Conservation (phyloP, 2,113 vertebrate species). For the Bagarius yarrelli region DNA sequence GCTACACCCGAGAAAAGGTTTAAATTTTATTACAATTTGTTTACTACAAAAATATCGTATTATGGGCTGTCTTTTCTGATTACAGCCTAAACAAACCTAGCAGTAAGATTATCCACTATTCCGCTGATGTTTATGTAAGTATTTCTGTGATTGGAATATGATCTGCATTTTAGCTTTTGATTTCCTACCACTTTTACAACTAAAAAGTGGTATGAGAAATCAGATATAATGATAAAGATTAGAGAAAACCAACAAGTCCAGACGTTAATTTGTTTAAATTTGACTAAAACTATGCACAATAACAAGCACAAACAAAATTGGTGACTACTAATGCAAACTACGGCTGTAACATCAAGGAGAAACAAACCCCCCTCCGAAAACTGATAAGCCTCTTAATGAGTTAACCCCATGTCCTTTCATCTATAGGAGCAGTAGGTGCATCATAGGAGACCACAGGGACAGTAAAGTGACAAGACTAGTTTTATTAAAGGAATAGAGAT, state of each 20-base stretch:
- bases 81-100: neutral
- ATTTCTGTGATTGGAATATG: neutral
- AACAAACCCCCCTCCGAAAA: slow-evolving; percentile 7
- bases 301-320: neutral
- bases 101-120: neutral
- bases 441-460: slow-evolving; percentile 44
- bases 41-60: neutral
- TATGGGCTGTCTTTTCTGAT: neutral
- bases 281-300: neutral
- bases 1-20: too few species aligned
- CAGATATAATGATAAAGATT: neutral
- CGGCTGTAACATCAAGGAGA: slow-evolving; percentile 3
- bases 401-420: slow-evolving; percentile 38
- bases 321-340: neutral
- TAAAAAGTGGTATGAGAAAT: neutral
- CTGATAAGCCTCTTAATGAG: slow-evolving; percentile 6
- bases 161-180: neutral
- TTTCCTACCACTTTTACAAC: neutral
- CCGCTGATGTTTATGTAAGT: neutral
- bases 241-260: neutral
- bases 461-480: slow-evolving; percentile 64
- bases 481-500: slow-evolving; percentile 49
- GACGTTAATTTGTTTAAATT: neutral
- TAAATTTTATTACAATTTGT: neutral
- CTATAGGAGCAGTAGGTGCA: slow-evolving; percentile 34